These are phyloP conservation scores for Drosophila mojavensis DNA, from an alignment of 1,140 invertebrate genomes.

Conservation along the genomic window DNA sequence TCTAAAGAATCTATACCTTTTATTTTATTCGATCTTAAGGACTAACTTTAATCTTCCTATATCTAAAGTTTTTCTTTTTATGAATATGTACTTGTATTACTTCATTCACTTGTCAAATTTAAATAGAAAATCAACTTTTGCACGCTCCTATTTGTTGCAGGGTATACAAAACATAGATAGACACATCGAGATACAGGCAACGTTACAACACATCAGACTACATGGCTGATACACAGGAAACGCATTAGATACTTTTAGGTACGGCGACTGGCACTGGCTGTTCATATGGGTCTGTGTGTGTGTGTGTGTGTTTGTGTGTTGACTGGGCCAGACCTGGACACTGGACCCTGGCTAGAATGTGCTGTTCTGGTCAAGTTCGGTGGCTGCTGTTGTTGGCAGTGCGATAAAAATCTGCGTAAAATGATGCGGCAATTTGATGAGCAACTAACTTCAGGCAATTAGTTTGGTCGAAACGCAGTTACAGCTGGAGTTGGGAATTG, in stretches of 20 bases:
- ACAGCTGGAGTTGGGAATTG: background rate
- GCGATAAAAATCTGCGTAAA: constrained; percentile 80
- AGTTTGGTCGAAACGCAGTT: constrained; percentile 59
- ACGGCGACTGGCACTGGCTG: constrained; percentile 10
- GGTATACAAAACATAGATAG: constrained; percentile 58
- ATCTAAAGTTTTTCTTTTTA: no score
- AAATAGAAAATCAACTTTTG: no score
- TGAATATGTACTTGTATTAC: no score
- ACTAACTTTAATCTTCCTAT: no score
- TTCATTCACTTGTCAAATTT: no score
- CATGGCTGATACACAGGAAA: constrained; percentile 75
- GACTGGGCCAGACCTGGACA: constrained; percentile 20
- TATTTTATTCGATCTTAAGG: no score
- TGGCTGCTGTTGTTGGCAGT: constrained; percentile 23
- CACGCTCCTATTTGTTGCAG: constrained; percentile 5
- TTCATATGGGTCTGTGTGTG: constrained; percentile 9
- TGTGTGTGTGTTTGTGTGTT: constrained; percentile 1
- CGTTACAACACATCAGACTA: constrained; percentile 53
- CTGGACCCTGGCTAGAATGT: no score
- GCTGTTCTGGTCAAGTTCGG: no score
- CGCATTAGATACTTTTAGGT: constrained; percentile 70
- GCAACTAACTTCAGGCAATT: constrained; percentile 77
- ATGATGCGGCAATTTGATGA: constrained; percentile 80
- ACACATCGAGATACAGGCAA: constrained; percentile 41
- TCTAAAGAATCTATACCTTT: no score